Evolutionary conservation across 1,140 invertebrate genomes (phyloP).

Genomic region (Drosophila prosaltans): DNA sequence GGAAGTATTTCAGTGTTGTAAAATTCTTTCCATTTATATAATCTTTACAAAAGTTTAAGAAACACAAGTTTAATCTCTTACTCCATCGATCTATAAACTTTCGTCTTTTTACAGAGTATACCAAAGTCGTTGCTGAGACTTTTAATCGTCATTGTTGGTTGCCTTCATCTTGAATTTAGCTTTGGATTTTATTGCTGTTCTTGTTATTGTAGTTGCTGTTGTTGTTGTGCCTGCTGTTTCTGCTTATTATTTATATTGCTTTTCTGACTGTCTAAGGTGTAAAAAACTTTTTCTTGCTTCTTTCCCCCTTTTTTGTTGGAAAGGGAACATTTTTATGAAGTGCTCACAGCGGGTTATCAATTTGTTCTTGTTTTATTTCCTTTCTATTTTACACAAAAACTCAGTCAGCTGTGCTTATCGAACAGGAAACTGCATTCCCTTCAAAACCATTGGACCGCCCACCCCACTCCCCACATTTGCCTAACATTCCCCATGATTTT

Average conservation of each 20-base stretch:
- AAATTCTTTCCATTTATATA: too few species aligned
- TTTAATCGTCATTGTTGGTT: not conserved
- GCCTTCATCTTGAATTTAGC: slow-evolving; percentile 51
- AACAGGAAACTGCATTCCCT: slow-evolving; percentile 59
- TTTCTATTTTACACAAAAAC: slow-evolving; percentile 50
- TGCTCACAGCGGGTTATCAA: slow-evolving; percentile 68
- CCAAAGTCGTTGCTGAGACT: slow-evolving; percentile 8
- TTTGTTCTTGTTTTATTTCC: slow-evolving; percentile 42
- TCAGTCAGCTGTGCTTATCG: slow-evolving; percentile 63
- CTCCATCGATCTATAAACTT: too few species aligned
- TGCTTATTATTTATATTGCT: slow-evolving; percentile 73
- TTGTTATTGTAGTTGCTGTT: slow-evolving; percentile 28
- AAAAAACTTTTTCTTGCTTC: slow-evolving; percentile 43
- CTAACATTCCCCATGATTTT: slow-evolving; percentile 6
- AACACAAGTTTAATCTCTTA: too few species aligned
- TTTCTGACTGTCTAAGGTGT: slow-evolving; percentile 43
- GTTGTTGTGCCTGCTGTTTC: slow-evolving; percentile 24
- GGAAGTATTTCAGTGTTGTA: too few species aligned
- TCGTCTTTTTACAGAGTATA: not conserved
- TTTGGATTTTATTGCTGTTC: slow-evolving; percentile 67
- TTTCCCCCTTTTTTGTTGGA: not conserved
- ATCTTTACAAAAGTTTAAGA: too few species aligned
- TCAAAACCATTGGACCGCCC: slow-evolving; percentile 6
- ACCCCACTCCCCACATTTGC: slow-evolving; percentile 1
- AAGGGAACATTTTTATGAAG: slow-evolving; percentile 60